Base-by-base conservation (phyloP, 2,113 vertebrate species). In the Silurus meridionalis region DNA sequence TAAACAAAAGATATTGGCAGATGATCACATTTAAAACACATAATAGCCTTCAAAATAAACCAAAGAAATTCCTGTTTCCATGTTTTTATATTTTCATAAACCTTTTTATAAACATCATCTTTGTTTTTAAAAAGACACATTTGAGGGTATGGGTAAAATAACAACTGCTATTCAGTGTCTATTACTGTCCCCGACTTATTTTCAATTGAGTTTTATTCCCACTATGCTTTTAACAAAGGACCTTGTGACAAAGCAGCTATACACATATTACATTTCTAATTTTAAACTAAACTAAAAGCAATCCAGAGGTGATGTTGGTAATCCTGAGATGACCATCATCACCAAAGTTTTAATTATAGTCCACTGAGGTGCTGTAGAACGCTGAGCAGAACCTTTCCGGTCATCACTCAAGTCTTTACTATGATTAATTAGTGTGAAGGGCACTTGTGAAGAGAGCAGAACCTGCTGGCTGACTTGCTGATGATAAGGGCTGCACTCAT, bases 401-500 rank as follows among this genome's bases (percentile, higher is more conserved):
- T 81, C 82, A 80, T 86, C 87, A 74, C 64, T 86, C 88, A 85
- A 23, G 52, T 83, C 69, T 72, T 79, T 19, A 53, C 63, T 80
- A 37, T 87, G 87, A 85, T 77, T 84, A 86, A 91, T 89, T 82
- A 87, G 64, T 67, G 52, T 72, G 61, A 52, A 58, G 28, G 58
- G 84, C 57, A 78, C 52, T 83, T 78, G 86, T 86, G 63, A 89
- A 85, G 52, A 75, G 64, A 91, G 83, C 81, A 37, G 19, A 48
- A 83, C 64, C 85, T 86, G 83, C 71, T 37, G 53, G 52, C 53
- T 63, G 8, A 23, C 17, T 48, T 21, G 19, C 10, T 58, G 58
- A 80, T 83, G 87, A 91, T 89, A 82, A 63, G 8, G 25, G 83
- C 71, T 93, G 85, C 90, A 91, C 87, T 88, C 52, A 8, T 86